A percentile compares a stretch with the other conserved stretches of the same genome.
These are phyloP conservation scores for Betta splendens DNA, from an alignment of 2,797 vertebrate genomes.

Conservation along the genomic window DNA sequence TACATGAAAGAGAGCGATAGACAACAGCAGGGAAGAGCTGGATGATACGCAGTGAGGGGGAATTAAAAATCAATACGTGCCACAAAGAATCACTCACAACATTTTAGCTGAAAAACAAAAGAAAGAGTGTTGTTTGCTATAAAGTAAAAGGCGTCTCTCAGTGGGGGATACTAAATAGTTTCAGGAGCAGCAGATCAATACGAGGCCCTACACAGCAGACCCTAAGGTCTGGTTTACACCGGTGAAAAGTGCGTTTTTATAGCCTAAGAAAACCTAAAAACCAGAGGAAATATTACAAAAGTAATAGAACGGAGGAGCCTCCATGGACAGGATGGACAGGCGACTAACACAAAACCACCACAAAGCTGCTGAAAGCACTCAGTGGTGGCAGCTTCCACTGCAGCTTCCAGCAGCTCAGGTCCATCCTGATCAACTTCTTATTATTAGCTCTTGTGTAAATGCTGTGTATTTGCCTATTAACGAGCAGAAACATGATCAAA, in stretches of 20 bases:
- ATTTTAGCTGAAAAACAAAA: conserved; percentile 60
- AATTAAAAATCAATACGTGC: conserved; percentile 65
- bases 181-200: conserved; percentile 58
- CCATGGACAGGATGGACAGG: conserved; percentile 2
- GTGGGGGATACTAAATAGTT: conserved; percentile 46
- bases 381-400: neutral
- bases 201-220: conserved; percentile 23
- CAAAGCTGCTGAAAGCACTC: too few relatives aligned
- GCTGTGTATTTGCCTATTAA: neutral
- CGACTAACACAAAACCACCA: too few relatives aligned
- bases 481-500: too few relatives aligned
- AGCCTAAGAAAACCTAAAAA: conserved; percentile 30
- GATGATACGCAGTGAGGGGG: conserved; percentile 27
- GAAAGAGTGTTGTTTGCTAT: conserved; percentile 35
- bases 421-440: too few relatives aligned
- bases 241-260: conserved; percentile 36
- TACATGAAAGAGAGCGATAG: conserved; percentile 7
- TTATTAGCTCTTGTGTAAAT: too few relatives aligned
- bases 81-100: conserved; percentile 57
- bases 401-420: too few relatives aligned
- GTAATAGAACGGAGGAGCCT: conserved; percentile 19
- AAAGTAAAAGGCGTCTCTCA: conserved; percentile 54
- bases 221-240: conserved; percentile 17
- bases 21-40: conserved; percentile 24
- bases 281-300: conserved; percentile 15